Conservation (phyloP, 2,797 vertebrate genomes). For the Bothrops alternatus region DNA sequence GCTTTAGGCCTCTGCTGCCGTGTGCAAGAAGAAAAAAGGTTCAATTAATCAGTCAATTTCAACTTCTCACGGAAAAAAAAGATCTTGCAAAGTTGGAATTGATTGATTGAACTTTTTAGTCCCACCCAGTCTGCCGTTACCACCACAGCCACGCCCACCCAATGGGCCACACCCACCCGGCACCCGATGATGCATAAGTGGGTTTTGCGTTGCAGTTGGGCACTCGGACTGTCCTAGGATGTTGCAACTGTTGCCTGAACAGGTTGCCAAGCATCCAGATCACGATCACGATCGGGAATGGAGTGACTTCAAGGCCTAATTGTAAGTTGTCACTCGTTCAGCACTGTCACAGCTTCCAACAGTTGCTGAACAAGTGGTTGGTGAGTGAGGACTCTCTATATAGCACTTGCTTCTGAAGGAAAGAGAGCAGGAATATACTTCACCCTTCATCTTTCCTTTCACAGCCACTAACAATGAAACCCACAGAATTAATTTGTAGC, state of each 20-base stretch:
- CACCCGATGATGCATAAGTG: too few species aligned
- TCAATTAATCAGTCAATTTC: too few species aligned
- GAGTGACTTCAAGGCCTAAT: background rate
- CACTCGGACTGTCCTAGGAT: background rate
- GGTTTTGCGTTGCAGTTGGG: too few species aligned
- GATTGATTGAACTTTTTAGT: too few species aligned
- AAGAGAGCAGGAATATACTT: background rate
- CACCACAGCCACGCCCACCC: too few species aligned
- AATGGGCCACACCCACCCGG: too few species aligned
- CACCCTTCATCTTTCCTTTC: background rate
- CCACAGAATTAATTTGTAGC: background rate
- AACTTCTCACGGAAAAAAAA: too few species aligned
- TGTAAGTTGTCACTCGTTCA: background rate
- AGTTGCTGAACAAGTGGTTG: background rate
- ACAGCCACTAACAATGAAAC: background rate
- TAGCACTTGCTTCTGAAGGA: background rate
- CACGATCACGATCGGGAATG: background rate
- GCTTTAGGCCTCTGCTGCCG: too few species aligned
- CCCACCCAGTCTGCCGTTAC: too few species aligned
- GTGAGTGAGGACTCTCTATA: background rate
- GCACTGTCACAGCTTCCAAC: background rate
- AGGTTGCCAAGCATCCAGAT: background rate
- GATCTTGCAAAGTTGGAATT: too few species aligned
- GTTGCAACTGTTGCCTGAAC: background rate
- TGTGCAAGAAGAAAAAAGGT: too few species aligned